Conservation (phyloP, 1,140 invertebrate species). For the Aethina tumida region DNA sequence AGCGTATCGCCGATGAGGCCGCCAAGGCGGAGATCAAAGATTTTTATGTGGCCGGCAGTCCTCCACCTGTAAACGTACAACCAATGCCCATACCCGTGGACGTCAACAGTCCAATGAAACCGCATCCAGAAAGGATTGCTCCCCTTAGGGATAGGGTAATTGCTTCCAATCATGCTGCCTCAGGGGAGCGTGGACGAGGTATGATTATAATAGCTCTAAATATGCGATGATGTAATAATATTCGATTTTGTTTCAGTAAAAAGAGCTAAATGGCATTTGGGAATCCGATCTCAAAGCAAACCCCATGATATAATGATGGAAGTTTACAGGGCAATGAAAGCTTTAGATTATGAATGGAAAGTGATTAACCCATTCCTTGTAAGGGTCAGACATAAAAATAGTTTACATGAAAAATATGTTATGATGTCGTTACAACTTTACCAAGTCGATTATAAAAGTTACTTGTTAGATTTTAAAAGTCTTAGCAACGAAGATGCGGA, state of each 20-base stretch:
- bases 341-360: slow-evolving; percentile 97
- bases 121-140: slow-evolving; percentile 93
- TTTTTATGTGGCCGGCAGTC: slow-evolving; percentile 81
- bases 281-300: slow-evolving; percentile 96
- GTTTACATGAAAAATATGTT: slow-evolving; percentile 69
- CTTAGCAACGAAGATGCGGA: slow-evolving; percentile 68
- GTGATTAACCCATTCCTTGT: slow-evolving; percentile 94
- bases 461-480: slow-evolving; percentile 95
- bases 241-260: slow-evolving; percentile 53
- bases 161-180: slow-evolving; percentile 35
- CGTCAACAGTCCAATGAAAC: slow-evolving; percentile 51
- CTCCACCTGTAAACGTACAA: slow-evolving; percentile 32
- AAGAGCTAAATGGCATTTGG: slow-evolving; percentile 97
- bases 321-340: slow-evolving; percentile 98
- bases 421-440: slow-evolving; percentile 99
- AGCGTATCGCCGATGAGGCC: slow-evolving; percentile 90
- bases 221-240: not conserved
- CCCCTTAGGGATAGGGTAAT: slow-evolving; percentile 56
- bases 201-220: slow-evolving; percentile 7
- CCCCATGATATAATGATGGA: slow-evolving; percentile 99
- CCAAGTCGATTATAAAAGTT: slow-evolving; percentile 95
- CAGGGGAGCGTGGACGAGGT: slow-evolving; percentile 39
- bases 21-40: slow-evolving; percentile 92
- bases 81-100: slow-evolving; percentile 29
- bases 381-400: slow-evolving; percentile 82